Base-by-base conservation (phyloP, 2,888 invertebrate genomes). In the Hemithea aestivaria region DNA sequence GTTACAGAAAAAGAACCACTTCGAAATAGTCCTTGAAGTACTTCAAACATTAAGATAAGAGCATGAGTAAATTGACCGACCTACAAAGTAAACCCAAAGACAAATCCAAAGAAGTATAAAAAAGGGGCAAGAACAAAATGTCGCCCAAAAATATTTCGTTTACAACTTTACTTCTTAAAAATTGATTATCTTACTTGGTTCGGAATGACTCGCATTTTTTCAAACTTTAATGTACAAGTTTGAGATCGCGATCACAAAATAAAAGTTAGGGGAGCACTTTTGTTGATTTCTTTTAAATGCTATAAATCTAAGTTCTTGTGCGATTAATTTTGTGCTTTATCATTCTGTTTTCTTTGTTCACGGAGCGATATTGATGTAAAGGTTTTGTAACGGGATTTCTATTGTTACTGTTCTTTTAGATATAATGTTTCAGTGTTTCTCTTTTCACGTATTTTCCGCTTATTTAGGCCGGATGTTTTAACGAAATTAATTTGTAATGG, bases 181-280 rank as follows among this genome's bases (percentile, higher is more conserved):
- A 83, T 81, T 80, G 80, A 82, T 79, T 79, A 70, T 64, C 66
- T 66, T 65, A 69, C 68, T 70, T 66, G 55, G 70, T 70, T 64
- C 53, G 33, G 70, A 77, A 70, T 76, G 79, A 82, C 75, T 77
- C 76, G 67, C 72, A 69, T 77, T 78, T 76, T 80, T 77, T 65
- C 67, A 65, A 73, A 73, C 73, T 70, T 73, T 76, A 81, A 83
- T 83, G 80, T 76, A 81, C 72, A 83, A 83, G 82, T 84, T 83
- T 77, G 58, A 56, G 56, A 66, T 64, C 67, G 68, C 67, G 73
- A 77, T 79, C 74, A 69, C 71, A 73, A 78, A 80, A 80, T 74
- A 73, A 77, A 82, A 80, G 77, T 77, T 73, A 62, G 59, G 63
- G 60, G 66, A 73, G 64, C 67, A 68, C 73, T 76, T 71, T 68